Conservation (phyloP, 2,888 invertebrate genomes). For the Chydorus sphaericus region DNA sequence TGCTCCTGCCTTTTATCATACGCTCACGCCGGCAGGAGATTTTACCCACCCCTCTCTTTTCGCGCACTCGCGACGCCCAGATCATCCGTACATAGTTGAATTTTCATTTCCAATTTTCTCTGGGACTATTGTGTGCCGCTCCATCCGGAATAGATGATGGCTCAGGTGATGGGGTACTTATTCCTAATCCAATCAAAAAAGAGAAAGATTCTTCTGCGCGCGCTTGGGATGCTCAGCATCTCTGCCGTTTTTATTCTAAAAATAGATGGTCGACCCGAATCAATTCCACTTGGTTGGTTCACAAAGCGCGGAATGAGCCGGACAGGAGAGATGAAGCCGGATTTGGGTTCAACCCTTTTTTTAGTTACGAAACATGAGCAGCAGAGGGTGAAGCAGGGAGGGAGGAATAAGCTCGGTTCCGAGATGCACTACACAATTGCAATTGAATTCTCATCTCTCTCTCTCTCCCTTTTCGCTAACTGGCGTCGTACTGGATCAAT, state of each 20-base stretch:
- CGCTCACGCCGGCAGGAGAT: too few species aligned
- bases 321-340: background rate
- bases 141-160: too few species aligned
- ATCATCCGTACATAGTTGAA: background rate
- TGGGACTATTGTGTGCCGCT: background rate
- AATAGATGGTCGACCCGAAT: too few species aligned
- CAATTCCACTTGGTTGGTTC: too few species aligned
- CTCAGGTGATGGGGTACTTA: too few species aligned
- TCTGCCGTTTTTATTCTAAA: background rate
- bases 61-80: background rate
- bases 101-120: background rate
- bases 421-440: background rate
- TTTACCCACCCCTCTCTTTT: background rate
- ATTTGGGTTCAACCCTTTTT: too few species aligned
- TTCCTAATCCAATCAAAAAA: too few species aligned
- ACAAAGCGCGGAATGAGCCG: too few species aligned
- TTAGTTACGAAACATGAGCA: background rate
- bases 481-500: constrained; percentile 8
- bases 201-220: too few species aligned
- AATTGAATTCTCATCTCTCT: constrained; percentile 7
- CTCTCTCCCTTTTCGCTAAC: constrained; percentile 6
- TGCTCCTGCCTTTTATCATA: background rate
- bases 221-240: background rate
- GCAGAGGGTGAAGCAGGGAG: background rate
- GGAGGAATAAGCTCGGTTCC: background rate